These are phyloP conservation scores for Psophia crepitans DNA, from an alignment of 2,113 vertebrate species.

Conservation along the genomic window DNA sequence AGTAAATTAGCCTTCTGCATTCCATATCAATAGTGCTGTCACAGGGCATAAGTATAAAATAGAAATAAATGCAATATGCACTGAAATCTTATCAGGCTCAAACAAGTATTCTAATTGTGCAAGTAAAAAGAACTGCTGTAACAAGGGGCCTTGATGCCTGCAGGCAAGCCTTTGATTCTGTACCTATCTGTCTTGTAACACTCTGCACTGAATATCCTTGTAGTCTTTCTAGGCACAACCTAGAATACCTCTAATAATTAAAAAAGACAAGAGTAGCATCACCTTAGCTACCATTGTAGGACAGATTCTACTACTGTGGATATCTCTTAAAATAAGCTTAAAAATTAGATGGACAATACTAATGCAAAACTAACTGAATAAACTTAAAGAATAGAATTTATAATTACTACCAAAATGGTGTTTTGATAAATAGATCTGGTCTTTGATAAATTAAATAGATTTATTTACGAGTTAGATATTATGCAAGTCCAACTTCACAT, in stretches of 20 bases:
- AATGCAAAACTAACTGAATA: neutral
- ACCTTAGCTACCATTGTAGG: neutral
- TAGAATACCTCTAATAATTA: constrained; percentile 61
- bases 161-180: constrained; percentile 68
- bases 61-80: constrained; percentile 35
- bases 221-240: constrained; percentile 38
- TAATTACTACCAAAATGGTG: neutral
- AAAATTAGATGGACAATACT: neutral
- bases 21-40: constrained; percentile 30
- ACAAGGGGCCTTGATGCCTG: constrained; percentile 54
- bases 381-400: neutral
- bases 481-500: neutral
- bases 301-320: neutral
- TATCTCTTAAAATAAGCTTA: neutral
- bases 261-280: constrained; percentile 19
- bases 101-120: constrained; percentile 57
- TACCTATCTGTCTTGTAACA: constrained; percentile 46
- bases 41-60: constrained; percentile 55
- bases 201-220: constrained; percentile 39
- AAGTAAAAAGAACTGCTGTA: constrained; percentile 35
- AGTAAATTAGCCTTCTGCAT: constrained; percentile 38
- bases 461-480: neutral
- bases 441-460: neutral
- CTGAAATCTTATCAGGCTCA: constrained; percentile 48
- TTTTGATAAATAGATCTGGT: neutral